phyloP scores from a whole-genome alignment of 1,140 invertebrate species.

The Trichomalopsis sarcophagae region DNA sequence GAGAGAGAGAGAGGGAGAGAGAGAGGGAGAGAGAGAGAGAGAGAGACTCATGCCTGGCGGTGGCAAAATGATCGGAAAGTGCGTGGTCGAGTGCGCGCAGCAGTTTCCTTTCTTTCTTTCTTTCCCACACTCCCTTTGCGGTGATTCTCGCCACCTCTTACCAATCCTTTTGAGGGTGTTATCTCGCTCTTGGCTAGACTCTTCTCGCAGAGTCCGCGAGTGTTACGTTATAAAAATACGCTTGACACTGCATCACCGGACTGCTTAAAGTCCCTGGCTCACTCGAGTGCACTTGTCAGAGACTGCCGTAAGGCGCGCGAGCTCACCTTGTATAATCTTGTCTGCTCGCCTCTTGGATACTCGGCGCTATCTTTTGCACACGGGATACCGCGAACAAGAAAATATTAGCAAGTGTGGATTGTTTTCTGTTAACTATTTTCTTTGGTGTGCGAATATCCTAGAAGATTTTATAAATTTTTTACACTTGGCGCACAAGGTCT shows the following conservation, averaged over 20 bases:
- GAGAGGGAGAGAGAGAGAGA: too few relatives aligned
- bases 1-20: too few relatives aligned
- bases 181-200: not conserved
- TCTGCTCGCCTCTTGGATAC: not conserved
- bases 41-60: not conserved
- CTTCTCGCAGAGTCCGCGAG: not conserved
- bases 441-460: too few relatives aligned
- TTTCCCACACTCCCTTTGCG: not conserved
- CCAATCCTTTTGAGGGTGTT: not conserved
- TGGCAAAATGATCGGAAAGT: not conserved
- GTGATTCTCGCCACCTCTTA: not conserved
- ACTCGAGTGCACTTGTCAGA: constrained; percentile 19
- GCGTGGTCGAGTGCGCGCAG: not conserved
- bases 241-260: constrained; percentile 18
- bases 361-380: not conserved
- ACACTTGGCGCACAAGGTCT: not conserved
- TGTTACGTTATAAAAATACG: constrained; percentile 35
- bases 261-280: not conserved
- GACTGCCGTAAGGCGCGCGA: not conserved
- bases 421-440: too few relatives aligned
- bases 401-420: not conserved
- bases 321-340: not conserved
- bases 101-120: not conserved
- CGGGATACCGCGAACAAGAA: not conserved
- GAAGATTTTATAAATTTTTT: not conserved